A percentile compares a stretch with the other conserved stretches of the same genome.
phyloP scores from a whole-genome alignment of 53 echinoderm and acorn worm species.

The Hippasteria phrygiana region DNA sequence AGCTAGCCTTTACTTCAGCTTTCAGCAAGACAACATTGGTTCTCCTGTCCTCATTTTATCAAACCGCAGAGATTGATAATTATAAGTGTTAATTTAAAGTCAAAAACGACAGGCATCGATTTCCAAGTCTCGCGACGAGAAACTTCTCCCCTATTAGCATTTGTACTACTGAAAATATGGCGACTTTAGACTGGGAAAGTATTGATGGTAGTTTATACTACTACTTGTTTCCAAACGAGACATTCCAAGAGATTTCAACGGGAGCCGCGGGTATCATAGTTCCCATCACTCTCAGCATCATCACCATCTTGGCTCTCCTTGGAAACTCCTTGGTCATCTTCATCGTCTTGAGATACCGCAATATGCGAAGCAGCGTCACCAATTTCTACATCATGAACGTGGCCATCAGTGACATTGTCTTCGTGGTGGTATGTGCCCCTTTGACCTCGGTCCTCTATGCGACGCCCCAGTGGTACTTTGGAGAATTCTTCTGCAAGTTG shows the following conservation, averaged over 20 bases:
- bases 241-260: background rate
- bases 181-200: background rate
- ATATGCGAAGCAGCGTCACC: constrained; percentile 94
- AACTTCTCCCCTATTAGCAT: background rate
- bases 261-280: constrained; percentile 73
- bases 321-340: constrained; percentile 89
- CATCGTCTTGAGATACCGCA: constrained; percentile 80
- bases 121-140: background rate
- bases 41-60: too few species aligned
- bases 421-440: constrained; percentile 89
- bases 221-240: background rate
- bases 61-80: too few species aligned
- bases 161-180: background rate
- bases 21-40: too few species aligned
- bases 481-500: constrained; percentile 89
- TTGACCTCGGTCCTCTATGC: constrained; percentile 80
- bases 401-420: constrained; percentile 93
- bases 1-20: too few species aligned
- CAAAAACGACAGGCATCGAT: background rate
- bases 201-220: background rate
- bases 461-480: constrained; percentile 82
- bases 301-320: constrained; percentile 82
- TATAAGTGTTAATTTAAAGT: too few species aligned
- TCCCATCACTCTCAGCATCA: constrained; percentile 77
- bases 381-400: constrained; percentile 99